A percentile compares a stretch with the other conserved stretches of the same genome.
These are phyloP conservation scores for Oryzias celebensis DNA, from an alignment of 2,113 vertebrate species.

Conservation along the genomic window DNA sequence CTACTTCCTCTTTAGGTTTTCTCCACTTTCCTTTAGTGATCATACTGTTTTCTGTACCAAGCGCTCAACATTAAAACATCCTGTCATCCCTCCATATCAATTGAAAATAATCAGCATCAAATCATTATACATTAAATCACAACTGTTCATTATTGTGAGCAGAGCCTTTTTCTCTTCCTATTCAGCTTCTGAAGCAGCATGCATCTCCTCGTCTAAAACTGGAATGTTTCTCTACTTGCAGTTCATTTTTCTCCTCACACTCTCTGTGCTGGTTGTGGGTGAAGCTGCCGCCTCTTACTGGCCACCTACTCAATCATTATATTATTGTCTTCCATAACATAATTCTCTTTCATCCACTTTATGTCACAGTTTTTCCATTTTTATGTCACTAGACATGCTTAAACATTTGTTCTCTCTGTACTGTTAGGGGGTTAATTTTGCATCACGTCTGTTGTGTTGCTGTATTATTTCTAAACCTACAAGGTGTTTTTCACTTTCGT, in stretches of 20 bases:
- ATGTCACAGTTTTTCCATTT: conserved; percentile 24
- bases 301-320: conserved; percentile 60
- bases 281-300: conserved; percentile 56
- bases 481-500: conserved; percentile 6
- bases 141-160: neutral
- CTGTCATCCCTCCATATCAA: no score
- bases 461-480: conserved; percentile 5
- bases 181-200: neutral
- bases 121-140: conserved; percentile 7
- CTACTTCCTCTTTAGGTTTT: conserved; percentile 12
- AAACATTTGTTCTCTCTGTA: neutral
- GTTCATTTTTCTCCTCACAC: conserved; percentile 64
- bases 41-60: neutral
- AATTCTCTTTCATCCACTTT: conserved; percentile 22
- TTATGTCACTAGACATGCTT: conserved; percentile 26
- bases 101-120: neutral
- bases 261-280: conserved; percentile 63
- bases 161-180: conserved; percentile 8
- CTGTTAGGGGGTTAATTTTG: conserved; percentile 7
- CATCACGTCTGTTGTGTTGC: conserved; percentile 11
- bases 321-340: conserved; percentile 52
- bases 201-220: conserved; percentile 35
- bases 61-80: conserved; percentile 1
- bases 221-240: conserved; percentile 54
- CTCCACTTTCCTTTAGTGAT: neutral